Base-by-base conservation (phyloP, 2,797 vertebrate genomes). In the Anguilla obscura region DNA sequence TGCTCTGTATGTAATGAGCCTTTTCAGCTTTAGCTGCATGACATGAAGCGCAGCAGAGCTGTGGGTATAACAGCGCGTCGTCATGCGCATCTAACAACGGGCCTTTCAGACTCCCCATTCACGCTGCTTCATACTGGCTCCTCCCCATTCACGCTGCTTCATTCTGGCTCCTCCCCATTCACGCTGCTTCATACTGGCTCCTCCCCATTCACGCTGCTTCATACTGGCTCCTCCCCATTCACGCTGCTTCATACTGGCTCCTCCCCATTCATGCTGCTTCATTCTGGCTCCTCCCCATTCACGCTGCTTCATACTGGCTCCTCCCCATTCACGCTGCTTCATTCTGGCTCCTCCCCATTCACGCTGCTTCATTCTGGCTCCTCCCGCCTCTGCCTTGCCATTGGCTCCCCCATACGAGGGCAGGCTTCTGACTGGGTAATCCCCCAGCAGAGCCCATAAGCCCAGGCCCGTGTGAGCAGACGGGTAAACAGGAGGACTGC, bases 391-490 rank as follows among this genome's bases (percentile, higher is more conserved):
- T 52, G 50, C 50, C 10, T 3, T 36, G 18, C 27, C 14, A 54
- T 88, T 85, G 36, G 63, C 58, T 85, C 48, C n/a, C 36, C 66
- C 76, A 85, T 9, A 71, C 27, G 10, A 85, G 48, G 45, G 9
- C 66, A 9, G 66, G 21, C 71, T 21, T 71, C 36, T 24, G 66
- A 18, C 63, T 40, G 33, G 1, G 52, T 58, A 85, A 54, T 79
- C 84, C 84, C 71, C 30, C 30, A 18, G 30, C 69, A 88, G 24
- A 85, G 69, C 27, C 66, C 24, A 63, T 84, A 54, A 85, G 18
- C 87, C 63, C 82, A 52, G 40, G n/a, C 85, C 48, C 63, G 74
- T 21, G 24, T 12, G 85, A 63, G 9, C 40, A 50, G 48, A 18
- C 85, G 18, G 18, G 30, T 12, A 60, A 58, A 36, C 30, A 18